A percentile compares a stretch with the other conserved stretches of the same genome.
phyloP scores from a whole-genome alignment of 2,113 vertebrate genomes.

The Cercopithecus mona region DNA sequence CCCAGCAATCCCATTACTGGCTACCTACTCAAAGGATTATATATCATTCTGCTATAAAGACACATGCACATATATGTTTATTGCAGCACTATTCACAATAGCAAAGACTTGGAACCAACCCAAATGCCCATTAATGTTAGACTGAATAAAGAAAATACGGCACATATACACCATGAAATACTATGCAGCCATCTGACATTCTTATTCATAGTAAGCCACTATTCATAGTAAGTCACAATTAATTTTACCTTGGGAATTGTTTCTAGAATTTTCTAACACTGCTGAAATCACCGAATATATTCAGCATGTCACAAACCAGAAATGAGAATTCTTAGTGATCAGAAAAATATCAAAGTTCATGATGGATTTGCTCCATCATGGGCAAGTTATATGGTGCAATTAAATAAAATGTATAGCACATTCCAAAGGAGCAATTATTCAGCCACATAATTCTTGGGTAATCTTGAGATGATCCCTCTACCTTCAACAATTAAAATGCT shows the following conservation, averaged over 20 bases:
- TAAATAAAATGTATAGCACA: neutral
- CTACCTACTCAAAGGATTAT: too few species aligned
- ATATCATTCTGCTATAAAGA: too few species aligned
- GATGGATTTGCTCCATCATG: neutral
- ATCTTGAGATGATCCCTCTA: neutral
- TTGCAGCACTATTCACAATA: too few species aligned
- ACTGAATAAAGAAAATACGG: too few species aligned
- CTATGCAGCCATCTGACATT: neutral
- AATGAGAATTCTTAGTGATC: neutral
- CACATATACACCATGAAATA: too few species aligned
- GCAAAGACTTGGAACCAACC: too few species aligned
- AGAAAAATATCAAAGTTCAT: neutral
- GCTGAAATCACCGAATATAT: neutral
- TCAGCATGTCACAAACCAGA: neutral
- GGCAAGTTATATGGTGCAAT: neutral
- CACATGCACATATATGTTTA: too few species aligned
- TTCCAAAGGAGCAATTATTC: neutral
- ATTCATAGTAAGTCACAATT: neutral
- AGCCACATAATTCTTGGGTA: neutral
- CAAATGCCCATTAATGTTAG: too few species aligned
- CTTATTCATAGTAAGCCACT: neutral
- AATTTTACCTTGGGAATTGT: constrained; percentile 31
- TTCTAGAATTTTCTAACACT: constrained; percentile 11
- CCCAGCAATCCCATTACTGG: too few species aligned
- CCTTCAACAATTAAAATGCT: neutral